These are phyloP conservation scores for Physella acuta DNA, from an alignment of 1,140 invertebrate genomes.

Conservation along the genomic window DNA sequence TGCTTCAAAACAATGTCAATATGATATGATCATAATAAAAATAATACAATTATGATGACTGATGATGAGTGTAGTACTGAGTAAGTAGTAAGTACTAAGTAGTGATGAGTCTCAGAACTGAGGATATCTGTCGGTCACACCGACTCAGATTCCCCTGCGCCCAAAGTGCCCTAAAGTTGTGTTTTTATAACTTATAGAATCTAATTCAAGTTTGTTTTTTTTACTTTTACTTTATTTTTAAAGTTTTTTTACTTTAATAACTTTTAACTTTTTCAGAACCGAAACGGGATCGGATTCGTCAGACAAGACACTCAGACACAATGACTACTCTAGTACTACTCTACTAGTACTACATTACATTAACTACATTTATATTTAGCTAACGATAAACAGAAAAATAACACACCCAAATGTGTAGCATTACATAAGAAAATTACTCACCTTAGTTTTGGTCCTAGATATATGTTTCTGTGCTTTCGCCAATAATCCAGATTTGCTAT, in stretches of 20 bases:
- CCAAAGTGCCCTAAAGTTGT: too few species aligned
- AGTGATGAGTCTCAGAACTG: too few species aligned
- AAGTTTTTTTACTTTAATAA: too few species aligned
- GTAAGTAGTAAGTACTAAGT: too few species aligned
- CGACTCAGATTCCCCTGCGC: too few species aligned
- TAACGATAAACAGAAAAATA: neutral
- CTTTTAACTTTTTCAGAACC: neutral
- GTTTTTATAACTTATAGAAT: too few species aligned
- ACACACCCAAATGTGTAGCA: neutral
- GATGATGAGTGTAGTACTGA: too few species aligned
- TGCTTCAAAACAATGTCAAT: neutral
- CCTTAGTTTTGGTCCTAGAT: slow-evolving; percentile 44
- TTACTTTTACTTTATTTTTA: too few species aligned
- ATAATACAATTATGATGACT: too few species aligned
- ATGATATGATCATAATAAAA: neutral
- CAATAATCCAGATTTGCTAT: slow-evolving; percentile 36
- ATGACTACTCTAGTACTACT: neutral
- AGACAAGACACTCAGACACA: neutral
- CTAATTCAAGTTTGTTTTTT: too few species aligned
- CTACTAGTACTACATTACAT: too few species aligned
- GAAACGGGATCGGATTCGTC: neutral
- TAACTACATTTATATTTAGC: neutral
- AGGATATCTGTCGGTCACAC: too few species aligned
- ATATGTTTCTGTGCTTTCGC: slow-evolving; percentile 37
- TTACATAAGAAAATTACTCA: slow-evolving; percentile 4